These are phyloP conservation scores for Scyliorhinus canicula DNA, from an alignment of 2,797 vertebrate species.

Conservation along the genomic window DNA sequence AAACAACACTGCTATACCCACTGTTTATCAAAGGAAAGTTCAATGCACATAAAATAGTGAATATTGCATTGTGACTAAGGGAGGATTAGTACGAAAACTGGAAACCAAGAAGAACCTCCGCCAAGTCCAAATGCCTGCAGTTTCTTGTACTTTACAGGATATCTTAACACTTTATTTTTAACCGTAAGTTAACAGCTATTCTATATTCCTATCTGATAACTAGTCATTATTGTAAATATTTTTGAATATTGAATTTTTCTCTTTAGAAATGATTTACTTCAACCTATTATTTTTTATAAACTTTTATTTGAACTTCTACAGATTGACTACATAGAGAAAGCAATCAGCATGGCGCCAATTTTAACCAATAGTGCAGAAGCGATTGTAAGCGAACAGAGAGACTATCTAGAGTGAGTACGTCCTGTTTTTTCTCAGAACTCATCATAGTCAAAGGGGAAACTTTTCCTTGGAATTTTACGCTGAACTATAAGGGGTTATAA, in stretches of 20 bases:
- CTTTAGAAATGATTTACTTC: neutral
- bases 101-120: neutral
- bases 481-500: neutral
- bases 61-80: neutral
- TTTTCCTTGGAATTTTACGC: neutral
- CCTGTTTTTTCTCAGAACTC: neutral
- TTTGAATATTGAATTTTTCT: neutral
- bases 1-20: no score
- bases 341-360: conserved; percentile 58
- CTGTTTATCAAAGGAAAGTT: neutral
- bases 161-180: neutral
- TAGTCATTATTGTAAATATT: neutral
- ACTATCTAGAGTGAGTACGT: conserved; percentile 60
- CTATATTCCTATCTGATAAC: neutral
- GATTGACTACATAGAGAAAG: neutral
- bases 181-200: neutral
- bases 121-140: neutral
- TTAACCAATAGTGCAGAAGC: conserved; percentile 50
- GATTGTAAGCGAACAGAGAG: conserved; percentile 52
- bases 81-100: neutral
- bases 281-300: neutral
- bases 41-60: neutral
- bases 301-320: neutral
- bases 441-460: no score
- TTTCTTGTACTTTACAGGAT: neutral